A percentile compares a stretch with the other conserved stretches of the same genome.
Conservation (phyloP, 2,888 invertebrate genomes). For the Mellilla xanthometata region DNA sequence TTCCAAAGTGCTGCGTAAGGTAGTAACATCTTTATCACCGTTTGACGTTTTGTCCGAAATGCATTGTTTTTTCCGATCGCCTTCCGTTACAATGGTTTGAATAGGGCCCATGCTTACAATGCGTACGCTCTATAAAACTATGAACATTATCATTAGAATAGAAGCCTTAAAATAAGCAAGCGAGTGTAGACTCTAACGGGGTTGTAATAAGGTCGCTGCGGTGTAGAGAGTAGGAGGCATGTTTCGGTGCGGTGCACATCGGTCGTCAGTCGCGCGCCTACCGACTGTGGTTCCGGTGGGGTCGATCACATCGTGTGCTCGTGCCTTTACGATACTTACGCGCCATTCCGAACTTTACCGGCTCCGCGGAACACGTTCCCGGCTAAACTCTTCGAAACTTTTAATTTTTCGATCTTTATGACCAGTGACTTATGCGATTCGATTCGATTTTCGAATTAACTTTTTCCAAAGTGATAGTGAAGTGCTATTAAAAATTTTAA, state of each 20-base stretch:
- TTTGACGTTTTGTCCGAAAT: constrained; percentile 45
- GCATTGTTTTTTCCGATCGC: constrained; percentile 59
- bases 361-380: constrained; percentile 53
- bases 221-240: constrained; percentile 41
- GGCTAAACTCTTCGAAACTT: constrained; percentile 48
- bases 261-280: constrained; percentile 74
- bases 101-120: constrained; percentile 69
- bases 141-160: constrained; percentile 58
- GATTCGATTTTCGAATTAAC: constrained; percentile 16
- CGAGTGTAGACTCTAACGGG: constrained; percentile 31
- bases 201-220: constrained; percentile 30
- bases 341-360: constrained; percentile 54
- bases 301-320: constrained; percentile 74
- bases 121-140: constrained; percentile 75
- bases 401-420: constrained; percentile 22
- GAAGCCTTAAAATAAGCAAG: constrained; percentile 29
- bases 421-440: constrained; percentile 1
- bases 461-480: constrained; percentile 21
- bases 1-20: constrained; percentile 53
- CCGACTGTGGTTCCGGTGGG: constrained; percentile 82
- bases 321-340: constrained; percentile 53
- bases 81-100: constrained; percentile 61
- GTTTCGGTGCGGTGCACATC: constrained; percentile 79
- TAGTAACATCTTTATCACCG: constrained; percentile 50
- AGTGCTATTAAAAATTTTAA: constrained; percentile 10